Evolutionary conservation across 2,113 vertebrate species (phyloP).

Genomic region (Bettongia penicillata): DNA sequence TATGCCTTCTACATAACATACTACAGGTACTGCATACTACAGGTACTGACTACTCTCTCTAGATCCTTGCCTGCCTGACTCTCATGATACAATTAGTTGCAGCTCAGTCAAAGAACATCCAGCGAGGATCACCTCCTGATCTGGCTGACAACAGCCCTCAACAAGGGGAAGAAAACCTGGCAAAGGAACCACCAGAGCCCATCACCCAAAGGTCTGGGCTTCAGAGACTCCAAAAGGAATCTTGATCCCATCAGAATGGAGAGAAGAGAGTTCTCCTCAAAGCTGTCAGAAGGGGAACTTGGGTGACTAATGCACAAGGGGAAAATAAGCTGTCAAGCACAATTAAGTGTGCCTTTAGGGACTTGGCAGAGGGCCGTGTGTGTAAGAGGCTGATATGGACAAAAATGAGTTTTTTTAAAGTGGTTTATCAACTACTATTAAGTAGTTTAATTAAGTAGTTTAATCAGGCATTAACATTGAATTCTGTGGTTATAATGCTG

Average conservation of each 20-base stretch:
- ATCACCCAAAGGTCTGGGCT: neutral
- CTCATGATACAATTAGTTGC: neutral
- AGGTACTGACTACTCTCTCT: neutral
- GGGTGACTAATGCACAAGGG: neutral
- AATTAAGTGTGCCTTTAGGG: neutral
- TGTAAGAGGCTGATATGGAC: neutral
- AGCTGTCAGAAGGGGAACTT: neutral
- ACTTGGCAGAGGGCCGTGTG: neutral
- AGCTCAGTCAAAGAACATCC: neutral
- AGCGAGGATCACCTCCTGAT: neutral
- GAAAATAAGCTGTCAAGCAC: neutral
- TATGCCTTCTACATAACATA: fast-evolving
- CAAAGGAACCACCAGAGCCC: neutral
- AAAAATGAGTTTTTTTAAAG: neutral
- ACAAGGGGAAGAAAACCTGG: neutral
- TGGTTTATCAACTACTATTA: neutral
- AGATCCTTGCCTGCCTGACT: neutral
- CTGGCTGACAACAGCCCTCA: neutral
- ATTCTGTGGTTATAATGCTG: neutral
- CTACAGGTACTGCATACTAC: neutral
- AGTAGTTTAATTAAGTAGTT: neutral
- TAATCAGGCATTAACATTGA: neutral
- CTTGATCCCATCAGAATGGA: neutral
- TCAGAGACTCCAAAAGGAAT: neutral
- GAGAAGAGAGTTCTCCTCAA: neutral